These are phyloP conservation scores for Hyla sarda DNA, from an alignment of 2,113 vertebrate genomes.

Conservation along the genomic window DNA sequence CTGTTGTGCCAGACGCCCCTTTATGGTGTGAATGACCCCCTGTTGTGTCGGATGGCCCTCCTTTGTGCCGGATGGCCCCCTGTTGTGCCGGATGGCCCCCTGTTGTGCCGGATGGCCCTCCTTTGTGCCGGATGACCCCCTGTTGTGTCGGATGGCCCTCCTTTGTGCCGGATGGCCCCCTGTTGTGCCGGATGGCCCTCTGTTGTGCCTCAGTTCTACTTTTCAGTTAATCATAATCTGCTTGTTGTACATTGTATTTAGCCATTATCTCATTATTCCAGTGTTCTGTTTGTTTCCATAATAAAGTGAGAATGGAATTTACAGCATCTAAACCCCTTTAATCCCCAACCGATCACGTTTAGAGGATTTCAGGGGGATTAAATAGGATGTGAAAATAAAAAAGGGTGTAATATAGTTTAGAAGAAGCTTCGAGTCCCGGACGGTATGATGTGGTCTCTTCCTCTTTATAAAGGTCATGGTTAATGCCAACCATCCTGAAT, in stretches of 20 bases:
- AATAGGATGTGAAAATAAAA: background rate
- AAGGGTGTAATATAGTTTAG: background rate
- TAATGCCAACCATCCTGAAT: no score
- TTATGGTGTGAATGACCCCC: no score
- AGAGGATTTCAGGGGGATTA: conserved; percentile 11
- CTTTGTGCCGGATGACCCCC: no score
- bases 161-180: no score
- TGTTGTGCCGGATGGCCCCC: background rate
- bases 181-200: background rate
- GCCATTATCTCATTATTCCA: conserved; percentile 20
- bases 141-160: no score
- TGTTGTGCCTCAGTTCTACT: background rate
- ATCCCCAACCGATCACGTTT: conserved; percentile 2
- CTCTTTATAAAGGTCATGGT: background rate
- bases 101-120: no score
- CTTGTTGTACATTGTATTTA: conserved; percentile 10
- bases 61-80: no score
- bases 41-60: no score
- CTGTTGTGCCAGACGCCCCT: no score
- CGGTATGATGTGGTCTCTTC: background rate
- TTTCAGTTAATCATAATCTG: background rate
- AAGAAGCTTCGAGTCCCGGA: background rate
- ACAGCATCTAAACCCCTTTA: conserved; percentile 13
- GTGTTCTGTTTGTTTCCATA: background rate
- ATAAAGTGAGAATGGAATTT: background rate